phyloP scores from a whole-genome alignment of 2,888 invertebrate species.

The Cactoblastis cactorum region DNA sequence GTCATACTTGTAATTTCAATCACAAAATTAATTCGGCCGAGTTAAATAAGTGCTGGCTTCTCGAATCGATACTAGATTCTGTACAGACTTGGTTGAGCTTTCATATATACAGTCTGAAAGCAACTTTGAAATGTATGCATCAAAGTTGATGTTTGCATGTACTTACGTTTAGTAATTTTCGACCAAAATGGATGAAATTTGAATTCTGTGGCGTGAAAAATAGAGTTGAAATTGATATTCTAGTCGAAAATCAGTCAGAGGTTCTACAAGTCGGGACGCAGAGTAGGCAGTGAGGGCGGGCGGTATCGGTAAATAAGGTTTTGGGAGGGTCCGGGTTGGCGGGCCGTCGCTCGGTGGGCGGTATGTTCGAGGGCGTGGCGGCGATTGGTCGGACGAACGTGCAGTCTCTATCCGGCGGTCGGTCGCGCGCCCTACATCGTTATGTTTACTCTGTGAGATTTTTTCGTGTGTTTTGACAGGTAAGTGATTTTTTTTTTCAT shows the following conservation, averaged over 20 bases:
- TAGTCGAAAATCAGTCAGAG: not conserved
- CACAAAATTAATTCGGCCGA: constrained; percentile 74
- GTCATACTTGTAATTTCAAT: constrained; percentile 70
- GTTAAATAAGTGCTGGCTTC: constrained; percentile 67
- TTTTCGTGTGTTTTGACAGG: constrained; percentile 16
- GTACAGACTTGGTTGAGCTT: not conserved
- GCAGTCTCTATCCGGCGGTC: constrained; percentile 32
- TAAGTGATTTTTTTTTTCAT: constrained; percentile 13
- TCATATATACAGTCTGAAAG: not conserved
- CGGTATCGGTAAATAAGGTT: constrained; percentile 70
- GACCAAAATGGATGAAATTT: not conserved
- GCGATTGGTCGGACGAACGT: constrained; percentile 33
- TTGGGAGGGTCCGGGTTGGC: constrained; percentile 47
- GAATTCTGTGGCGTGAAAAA: not conserved
- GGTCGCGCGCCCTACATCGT: constrained; percentile 20
- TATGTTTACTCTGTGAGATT: constrained; percentile 23
- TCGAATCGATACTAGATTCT: constrained; percentile 65
- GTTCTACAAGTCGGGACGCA: not conserved
- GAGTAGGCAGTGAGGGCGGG: constrained; percentile 49
- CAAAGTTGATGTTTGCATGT: not conserved
- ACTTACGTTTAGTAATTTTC: not conserved
- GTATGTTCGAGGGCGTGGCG: constrained; percentile 35
- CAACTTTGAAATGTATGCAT: not conserved
- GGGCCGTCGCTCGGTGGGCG: constrained; percentile 32
- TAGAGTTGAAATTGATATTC: not conserved